Evolutionary conservation across 35 echinoderm and acorn worm species (phyloP).

Genomic region (Lytechinus pictus): DNA sequence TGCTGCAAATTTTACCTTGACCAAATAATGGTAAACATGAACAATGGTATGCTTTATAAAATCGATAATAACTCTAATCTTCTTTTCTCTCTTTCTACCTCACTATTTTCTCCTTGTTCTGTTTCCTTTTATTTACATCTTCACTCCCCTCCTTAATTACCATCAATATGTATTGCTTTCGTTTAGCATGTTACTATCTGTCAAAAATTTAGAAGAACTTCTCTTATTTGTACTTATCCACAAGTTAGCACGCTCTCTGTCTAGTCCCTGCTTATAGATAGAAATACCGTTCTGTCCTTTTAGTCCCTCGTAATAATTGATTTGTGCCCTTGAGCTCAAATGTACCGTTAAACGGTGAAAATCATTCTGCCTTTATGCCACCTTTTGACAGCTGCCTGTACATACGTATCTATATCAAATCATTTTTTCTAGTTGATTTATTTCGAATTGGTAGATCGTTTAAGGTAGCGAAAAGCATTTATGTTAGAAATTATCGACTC

Average conservation of each 20-base stretch:
- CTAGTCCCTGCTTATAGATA: neutral
- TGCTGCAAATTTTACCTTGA: neutral
- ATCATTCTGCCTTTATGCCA: neutral
- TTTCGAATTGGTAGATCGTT: too few relatives aligned
- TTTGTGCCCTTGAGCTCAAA: neutral
- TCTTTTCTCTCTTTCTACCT: neutral
- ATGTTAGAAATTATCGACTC: too few relatives aligned
- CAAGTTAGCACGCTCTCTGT: neutral
- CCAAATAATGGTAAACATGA: neutral
- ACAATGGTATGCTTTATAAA: neutral
- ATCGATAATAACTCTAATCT: neutral
- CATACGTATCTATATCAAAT: neutral
- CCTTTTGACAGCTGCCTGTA: neutral
- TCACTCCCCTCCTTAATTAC: too few relatives aligned
- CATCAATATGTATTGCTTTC: too few relatives aligned
- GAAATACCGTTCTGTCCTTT: too few relatives aligned
- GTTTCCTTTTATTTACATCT: too few relatives aligned
- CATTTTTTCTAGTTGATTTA: too few relatives aligned
- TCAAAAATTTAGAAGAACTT: too few relatives aligned
- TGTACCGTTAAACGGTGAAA: neutral
- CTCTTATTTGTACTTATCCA: neutral
- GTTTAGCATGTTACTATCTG: too few relatives aligned
- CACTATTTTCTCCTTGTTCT: too few relatives aligned
- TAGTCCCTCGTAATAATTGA: neutral
- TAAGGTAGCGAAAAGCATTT: too few relatives aligned